phyloP scores from a whole-genome alignment of 1,140 invertebrate species.

The Paralvinella palmiformis region DNA sequence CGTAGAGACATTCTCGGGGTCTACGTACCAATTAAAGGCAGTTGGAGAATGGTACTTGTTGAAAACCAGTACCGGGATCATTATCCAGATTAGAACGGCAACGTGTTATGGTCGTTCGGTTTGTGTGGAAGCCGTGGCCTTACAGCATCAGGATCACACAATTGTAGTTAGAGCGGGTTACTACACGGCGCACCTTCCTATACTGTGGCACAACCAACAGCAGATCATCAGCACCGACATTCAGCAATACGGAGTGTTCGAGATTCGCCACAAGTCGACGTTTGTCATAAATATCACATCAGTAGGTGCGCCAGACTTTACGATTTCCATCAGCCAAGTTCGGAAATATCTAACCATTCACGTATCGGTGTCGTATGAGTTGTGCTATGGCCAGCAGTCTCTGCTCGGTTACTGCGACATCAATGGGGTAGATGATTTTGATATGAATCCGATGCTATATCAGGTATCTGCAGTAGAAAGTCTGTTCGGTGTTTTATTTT shows the following conservation, averaged over 20 bases:
- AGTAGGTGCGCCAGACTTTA: neutral
- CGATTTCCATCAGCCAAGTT: neutral
- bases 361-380: neutral
- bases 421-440: neutral
- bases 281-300: neutral
- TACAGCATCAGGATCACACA: neutral
- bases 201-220: neutral
- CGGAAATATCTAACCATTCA: neutral
- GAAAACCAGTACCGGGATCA: neutral
- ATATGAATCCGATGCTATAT: neutral
- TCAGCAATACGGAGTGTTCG: neutral
- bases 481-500: neutral
- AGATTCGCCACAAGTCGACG: neutral
- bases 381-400: neutral
- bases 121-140: neutral
- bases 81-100: neutral
- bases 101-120: neutral
- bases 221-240: neutral
- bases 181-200: neutral
- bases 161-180: neutral
- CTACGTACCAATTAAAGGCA: neutral
- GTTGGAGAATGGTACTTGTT: neutral
- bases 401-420: neutral
- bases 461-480: neutral
- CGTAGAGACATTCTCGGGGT: neutral